Conservation (phyloP, 2,797 vertebrate species). For the Pempheris klunzingeri region DNA sequence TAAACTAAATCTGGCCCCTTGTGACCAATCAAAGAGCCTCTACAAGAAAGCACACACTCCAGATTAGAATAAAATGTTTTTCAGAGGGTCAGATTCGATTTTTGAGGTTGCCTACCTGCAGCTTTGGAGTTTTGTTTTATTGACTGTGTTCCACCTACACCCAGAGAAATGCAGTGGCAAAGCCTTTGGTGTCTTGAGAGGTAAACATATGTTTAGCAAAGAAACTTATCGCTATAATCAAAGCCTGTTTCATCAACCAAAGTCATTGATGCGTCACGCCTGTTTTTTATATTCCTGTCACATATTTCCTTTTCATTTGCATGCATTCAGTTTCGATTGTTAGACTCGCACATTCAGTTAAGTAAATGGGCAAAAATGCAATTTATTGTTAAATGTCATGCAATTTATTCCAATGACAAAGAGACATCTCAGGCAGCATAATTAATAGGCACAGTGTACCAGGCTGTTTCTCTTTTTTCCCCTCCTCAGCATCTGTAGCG, state of each 20-base stretch:
- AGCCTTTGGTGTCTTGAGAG: constrained; percentile 21
- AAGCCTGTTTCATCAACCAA: constrained; percentile 45
- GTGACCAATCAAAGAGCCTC: constrained; percentile 55
- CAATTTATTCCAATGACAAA: constrained; percentile 75
- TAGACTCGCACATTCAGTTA: constrained; percentile 38
- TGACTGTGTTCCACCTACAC: constrained; percentile 27
- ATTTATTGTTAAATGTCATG: constrained; percentile 79
- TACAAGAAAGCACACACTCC: background rate
- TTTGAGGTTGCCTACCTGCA: constrained; percentile 13
- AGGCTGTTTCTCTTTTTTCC: constrained; percentile 29
- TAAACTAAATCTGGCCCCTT: constrained; percentile 34
- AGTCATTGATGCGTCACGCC: constrained; percentile 29
- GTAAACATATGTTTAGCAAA: constrained; percentile 36
- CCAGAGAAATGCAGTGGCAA: background rate
- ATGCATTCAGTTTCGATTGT: constrained; percentile 48
- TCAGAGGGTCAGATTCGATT: constrained; percentile 1
- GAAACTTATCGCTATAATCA: constrained; percentile 48
- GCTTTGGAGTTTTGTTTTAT: constrained; percentile 29
- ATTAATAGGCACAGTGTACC: constrained; percentile 58
- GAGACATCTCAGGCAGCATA: constrained; percentile 65
- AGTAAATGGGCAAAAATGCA: constrained; percentile 61
- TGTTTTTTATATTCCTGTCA: constrained; percentile 62
- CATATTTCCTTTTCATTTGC: constrained; percentile 51
- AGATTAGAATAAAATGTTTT: constrained; percentile 10
- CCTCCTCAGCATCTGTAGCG: constrained; percentile 66